phyloP scores from a whole-genome alignment of 2,888 invertebrate genomes.

The Pimpla rufipes region DNA sequence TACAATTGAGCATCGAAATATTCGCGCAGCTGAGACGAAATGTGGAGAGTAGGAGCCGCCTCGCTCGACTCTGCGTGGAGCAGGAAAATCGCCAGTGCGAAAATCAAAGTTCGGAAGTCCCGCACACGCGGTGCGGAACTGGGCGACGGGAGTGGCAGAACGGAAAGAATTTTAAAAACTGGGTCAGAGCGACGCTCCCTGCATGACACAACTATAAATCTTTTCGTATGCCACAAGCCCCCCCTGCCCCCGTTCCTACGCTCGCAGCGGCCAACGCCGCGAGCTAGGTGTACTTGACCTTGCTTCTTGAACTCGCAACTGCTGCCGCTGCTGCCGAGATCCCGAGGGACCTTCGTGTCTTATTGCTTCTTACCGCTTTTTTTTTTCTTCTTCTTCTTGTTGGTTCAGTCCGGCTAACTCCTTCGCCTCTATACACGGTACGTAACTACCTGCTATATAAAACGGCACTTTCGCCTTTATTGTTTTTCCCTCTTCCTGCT shows the following conservation, averaged over 20 bases:
- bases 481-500: conserved; percentile 34
- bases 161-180: conserved; percentile 67
- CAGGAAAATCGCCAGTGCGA: conserved; percentile 1
- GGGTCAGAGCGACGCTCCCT: conserved; percentile 71
- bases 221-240: conserved; percentile 14
- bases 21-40: too few relatives aligned
- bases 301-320: conserved; percentile 71
- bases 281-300: conserved; percentile 70
- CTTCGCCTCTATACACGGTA: conserved; percentile 14
- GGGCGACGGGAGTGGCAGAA: conserved; percentile 24
- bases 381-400: conserved; percentile 38
- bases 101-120: conserved; percentile 31
- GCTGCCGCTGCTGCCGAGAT: conserved; percentile 33
- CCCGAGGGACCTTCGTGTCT: conserved; percentile 47
- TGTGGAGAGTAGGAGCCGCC: too few relatives aligned
- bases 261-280: conserved; percentile 12
- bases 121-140: neutral
- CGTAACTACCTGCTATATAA: conserved; percentile 5
- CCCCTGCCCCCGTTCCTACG: neutral
- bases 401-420: conserved; percentile 21
- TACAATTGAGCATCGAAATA: too few relatives aligned
- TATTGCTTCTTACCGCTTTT: conserved; percentile 33
- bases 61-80: neutral
- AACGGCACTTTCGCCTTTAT: conserved; percentile 31
- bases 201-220: conserved; percentile 65